A percentile compares a stretch with the other conserved stretches of the same genome.
Conservation (phyloP, 1,140 invertebrate species). For the Macrocentrus cingulum region DNA sequence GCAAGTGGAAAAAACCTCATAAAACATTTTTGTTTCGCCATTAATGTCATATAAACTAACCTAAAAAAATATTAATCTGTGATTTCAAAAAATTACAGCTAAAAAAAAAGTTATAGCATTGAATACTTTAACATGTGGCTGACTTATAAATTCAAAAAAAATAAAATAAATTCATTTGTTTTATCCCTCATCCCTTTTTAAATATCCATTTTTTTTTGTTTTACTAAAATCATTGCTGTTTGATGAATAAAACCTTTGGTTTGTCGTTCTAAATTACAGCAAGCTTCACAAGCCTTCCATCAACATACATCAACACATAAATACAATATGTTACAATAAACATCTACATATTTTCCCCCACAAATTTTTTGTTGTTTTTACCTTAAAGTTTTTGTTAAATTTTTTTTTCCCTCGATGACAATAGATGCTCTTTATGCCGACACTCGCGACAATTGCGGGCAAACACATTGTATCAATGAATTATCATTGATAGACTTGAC, state of each 20-base stretch:
- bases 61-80: too few relatives aligned
- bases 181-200: neutral
- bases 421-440: slow-evolving; percentile 18
- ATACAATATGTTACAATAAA: slow-evolving; percentile 60
- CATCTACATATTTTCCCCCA: slow-evolving; percentile 54
- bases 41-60: too few relatives aligned
- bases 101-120: too few relatives aligned
- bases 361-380: too few relatives aligned
- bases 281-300: slow-evolving; percentile 58
- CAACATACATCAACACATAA: slow-evolving; percentile 51
- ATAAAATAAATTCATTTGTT: neutral
- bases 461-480: slow-evolving; percentile 9
- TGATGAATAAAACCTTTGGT: slow-evolving; percentile 49
- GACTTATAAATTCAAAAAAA: too few relatives aligned
- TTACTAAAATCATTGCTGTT: neutral
- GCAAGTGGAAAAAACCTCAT: too few relatives aligned
- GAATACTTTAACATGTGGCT: too few relatives aligned
- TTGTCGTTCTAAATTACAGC: slow-evolving; percentile 55
- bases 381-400: slow-evolving; percentile 17
- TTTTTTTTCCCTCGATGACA: neutral
- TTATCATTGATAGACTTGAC: slow-evolving; percentile 38
- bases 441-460: neutral
- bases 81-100: too few relatives aligned
- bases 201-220: neutral
- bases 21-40: too few relatives aligned